Evolutionary conservation across 2,888 invertebrate genomes (phyloP).

Genomic region (Griposia aprilina): DNA sequence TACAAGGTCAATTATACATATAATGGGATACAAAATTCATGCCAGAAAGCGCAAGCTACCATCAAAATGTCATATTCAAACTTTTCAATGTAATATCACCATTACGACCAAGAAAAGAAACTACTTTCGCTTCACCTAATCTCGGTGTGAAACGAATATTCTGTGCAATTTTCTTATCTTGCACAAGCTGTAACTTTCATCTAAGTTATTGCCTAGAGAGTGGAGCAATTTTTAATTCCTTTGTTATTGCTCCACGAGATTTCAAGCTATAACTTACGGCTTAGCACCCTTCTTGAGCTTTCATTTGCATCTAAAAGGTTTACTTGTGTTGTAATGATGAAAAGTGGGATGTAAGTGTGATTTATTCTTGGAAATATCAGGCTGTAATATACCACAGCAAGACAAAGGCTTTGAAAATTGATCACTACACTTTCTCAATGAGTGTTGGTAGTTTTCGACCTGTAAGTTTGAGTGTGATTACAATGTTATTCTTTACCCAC

Average conservation of each 20-base stretch:
- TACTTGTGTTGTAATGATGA: conserved; percentile 2
- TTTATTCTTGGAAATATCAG: not conserved
- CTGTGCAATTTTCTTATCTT: conserved; percentile 31
- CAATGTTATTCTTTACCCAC: too few species aligned
- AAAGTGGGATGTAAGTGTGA: not conserved
- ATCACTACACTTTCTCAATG: too few species aligned
- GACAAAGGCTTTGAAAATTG: too few species aligned
- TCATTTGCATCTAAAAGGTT: conserved; percentile 39
- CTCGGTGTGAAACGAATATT: not conserved
- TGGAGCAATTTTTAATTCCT: conserved; percentile 47
- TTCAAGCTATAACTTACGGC: conserved; percentile 26
- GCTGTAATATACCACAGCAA: not conserved
- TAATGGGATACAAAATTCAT: too few species aligned
- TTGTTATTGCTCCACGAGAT: conserved; percentile 33
- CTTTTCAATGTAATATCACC: not conserved
- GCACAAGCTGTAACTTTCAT: conserved; percentile 17
- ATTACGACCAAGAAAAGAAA: not conserved
- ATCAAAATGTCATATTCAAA: not conserved
- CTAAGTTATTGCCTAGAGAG: conserved; percentile 35
- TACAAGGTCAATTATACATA: too few species aligned
- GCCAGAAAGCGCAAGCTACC: too few species aligned
- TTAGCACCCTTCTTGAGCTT: conserved; percentile 10
- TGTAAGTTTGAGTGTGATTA: too few species aligned
- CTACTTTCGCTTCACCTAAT: not conserved
- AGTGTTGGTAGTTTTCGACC: too few species aligned